Evolutionary conservation across 2,113 vertebrate species (phyloP), one percentile per base, ranked within the genome.

Genomic region (Willisornis vidua): DNA sequence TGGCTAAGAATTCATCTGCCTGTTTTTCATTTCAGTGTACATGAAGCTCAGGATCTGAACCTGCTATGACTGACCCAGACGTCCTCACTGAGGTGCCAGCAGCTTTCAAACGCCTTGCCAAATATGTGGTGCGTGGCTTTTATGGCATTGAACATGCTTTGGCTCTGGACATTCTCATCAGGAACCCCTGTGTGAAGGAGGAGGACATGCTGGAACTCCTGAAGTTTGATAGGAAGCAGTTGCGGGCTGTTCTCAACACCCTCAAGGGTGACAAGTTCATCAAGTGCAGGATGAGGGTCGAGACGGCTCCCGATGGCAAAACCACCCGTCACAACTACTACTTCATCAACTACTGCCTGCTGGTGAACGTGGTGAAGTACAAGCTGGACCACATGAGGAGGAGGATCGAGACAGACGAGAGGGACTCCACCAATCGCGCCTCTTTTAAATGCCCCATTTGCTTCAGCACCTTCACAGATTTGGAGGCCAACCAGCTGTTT

Each of bases 371-470:
- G 71, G 99, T 99, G 59, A 99, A 99, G 94, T 99, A 99, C 91
- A 99, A 99, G 94, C 95, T 99, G 97, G 99, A 99, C 96, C 99
- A 99, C 97, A 99, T 99, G 99, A 98, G 99, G n/a, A 97, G 99
- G 5, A 98, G 99, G 87, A 99, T 99, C 57, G 99, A 99, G 97
- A 99, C 99, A 0, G 99, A 99, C 43, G 99, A 99, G 90, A 98
- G 99, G 31, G 99, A 99, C 96, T 99, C 99, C 51, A 99, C 99
- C 91, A 99, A 99, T 82, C 98, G 99, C 2, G 99, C 99, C 31
- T 99, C 99, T 49, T 99, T 99, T 92, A 98, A 98, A 39, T 99
- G 99, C 68, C 99, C 99, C 77, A 98, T 98, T 94, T 99, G 99
- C 96, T 98, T 90, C 97, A 99, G 98, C 97, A 99, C 99, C 28